Conservation (phyloP, 2,113 vertebrate species). For the Burhinus oedicnemus region DNA sequence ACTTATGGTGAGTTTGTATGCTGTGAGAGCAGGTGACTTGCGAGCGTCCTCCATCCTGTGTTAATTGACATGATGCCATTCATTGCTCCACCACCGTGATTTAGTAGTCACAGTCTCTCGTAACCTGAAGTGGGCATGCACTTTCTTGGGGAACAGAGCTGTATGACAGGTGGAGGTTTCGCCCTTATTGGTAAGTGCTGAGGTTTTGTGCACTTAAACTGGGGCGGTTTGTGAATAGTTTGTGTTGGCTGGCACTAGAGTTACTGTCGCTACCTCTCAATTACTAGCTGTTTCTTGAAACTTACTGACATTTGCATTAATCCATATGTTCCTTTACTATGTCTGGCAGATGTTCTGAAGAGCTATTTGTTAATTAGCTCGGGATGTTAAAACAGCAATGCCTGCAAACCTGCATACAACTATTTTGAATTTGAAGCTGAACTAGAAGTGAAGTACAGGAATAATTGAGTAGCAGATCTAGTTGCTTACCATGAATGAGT, state of each 20-base stretch:
- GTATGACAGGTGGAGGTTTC: not conserved
- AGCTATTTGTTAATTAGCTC: slow-evolving; percentile 34
- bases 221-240: not conserved
- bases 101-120: not conserved
- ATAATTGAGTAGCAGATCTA: slow-evolving; percentile 4
- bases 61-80: not conserved
- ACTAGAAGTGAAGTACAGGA: slow-evolving; percentile 31
- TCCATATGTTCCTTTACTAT: not conserved
- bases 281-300: slow-evolving; percentile 38
- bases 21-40: not conserved
- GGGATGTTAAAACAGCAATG: slow-evolving; percentile 48
- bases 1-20: slow-evolving; percentile 10
- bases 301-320: not conserved
- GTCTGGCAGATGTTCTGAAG: not conserved
- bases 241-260: slow-evolving; percentile 1
- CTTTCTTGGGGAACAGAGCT: not conserved
- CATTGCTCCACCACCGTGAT: not conserved
- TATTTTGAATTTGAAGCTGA: not conserved
- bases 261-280: slow-evolving; percentile 48
- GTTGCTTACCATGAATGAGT: slow-evolving; percentile 30
- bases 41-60: not conserved
- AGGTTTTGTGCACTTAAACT: not conserved
- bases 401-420: slow-evolving; percentile 27
- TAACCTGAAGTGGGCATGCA: not conserved
- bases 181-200: not conserved